Base-by-base conservation (phyloP, 2,113 vertebrate genomes). In the Bambusicola thoracicus region DNA sequence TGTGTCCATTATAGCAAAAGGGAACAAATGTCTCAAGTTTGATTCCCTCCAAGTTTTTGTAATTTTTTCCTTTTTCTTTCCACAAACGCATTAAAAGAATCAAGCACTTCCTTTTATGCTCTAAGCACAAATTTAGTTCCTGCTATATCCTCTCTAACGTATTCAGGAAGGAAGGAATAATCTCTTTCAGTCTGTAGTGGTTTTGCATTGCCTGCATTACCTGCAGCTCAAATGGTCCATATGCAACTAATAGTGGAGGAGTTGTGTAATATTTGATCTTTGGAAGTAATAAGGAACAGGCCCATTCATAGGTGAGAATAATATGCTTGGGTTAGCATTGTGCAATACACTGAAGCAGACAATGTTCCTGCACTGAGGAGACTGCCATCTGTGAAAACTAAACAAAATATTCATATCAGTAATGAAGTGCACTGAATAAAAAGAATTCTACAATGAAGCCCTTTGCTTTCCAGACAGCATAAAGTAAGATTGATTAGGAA, bases 121-220 rank as follows among this genome's bases (percentile, higher is more conserved):
- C 56, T 81, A 73, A 79, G 81, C 67, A 87, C 49, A 82, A 74
- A 85, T 81, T 89, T 90, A 92, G 69, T 84, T 92, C 81, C 43
- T 79, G 77, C 53, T 81, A 58, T 81, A 93, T 61, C 66, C 38
- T 87, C 70, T 89, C 62, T 25, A 90, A 87, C 4, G 1, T 79
- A 86, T 92, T 90, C 95, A 96, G 91, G 94, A 96, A 96, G 94
- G 91, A 93, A 93, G 86, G n/a, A 90, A 90, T 94, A 79, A 84
- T 89, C 70, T 79, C 38, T 87, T 67, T 49, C 62, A 89, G 36
- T 41, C 91, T 90, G 49, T 79, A 36, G 62, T 56, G 63, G 86
- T 81, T 95, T 89, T 74, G 75, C 63, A 73, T 66, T 51, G 66
- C 48, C 91, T 95, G 88, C 88, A 78, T 83, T 78, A 84, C 73